Base-by-base conservation (phyloP, 2,888 invertebrate species). In the Diadromus collaris region DNA sequence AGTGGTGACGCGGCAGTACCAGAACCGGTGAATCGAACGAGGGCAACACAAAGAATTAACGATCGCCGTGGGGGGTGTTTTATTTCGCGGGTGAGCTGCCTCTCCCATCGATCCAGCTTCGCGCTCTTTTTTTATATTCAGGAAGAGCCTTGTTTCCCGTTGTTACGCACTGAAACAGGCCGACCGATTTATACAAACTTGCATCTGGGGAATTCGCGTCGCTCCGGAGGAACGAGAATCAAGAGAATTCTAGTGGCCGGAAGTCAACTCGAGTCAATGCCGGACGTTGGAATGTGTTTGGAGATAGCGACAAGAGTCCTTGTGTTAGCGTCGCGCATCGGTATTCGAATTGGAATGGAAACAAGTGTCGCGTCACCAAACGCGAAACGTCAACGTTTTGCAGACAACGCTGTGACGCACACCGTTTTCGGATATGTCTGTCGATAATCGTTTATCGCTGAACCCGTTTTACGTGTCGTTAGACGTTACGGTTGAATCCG, bases 31-130 rank as follows among this genome's bases (percentile, higher is more conserved):
- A 16, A 56, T 56, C 56, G 56, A 56, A 29, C 27, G 56, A 29
- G 27, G 29, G 29, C 27, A 6, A 56, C 27, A 29, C 27, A 56
- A 56, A 29, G 27, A 56, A 56, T 56, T 56, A 56, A 56, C 56
- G 27, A 56, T 29, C 56, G 56, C 56, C 56, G 56, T n/a, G 27
- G 13, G 27, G 16, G 27, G 27, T 56, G 27, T 56, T 56, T 56
- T 56, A 29, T 56, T 56, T n/a, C 56, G 27, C 56, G 29, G 6
- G n/a, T 27, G 29, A 1, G 13, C 54, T 54, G 27, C 27, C 27
- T 29, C 56, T 56, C 29, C 13, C 27, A 56, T 56, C 56, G 56
- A 56, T 7, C 51, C 51, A 13, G 10, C 51, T 24, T 48, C 24
- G 51, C 51, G 4, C 51, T 51, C 7, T 6, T 21, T 5, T 24